Base-by-base conservation (phyloP, 2,797 vertebrate genomes). In the Scyliorhinus canicula region DNA sequence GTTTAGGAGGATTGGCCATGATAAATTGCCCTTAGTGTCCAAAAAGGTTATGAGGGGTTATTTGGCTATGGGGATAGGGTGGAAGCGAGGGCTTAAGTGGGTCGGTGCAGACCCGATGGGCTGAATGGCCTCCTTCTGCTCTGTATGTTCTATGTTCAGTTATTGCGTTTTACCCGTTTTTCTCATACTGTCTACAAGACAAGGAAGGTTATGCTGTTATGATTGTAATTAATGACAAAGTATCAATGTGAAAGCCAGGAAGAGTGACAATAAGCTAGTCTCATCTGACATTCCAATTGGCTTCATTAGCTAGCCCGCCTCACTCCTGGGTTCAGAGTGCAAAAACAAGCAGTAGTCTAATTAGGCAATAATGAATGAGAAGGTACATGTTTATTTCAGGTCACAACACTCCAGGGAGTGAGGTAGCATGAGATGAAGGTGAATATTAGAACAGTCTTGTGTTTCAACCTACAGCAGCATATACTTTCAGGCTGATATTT, bases 331-430 rank as follows among this genome's bases (percentile, higher is more conserved):
- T 50, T 52, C 93, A 93, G 40, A 71, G 65, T 93, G 44, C 93
- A 93, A 50, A 50, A 93, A 1, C 6, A 52, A 93, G 67, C 47
- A 71, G 65, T 93, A 16, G 44, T 11, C 93, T 93, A 93, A 93
- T 93, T 71, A 93, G 93, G 93, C 44, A 93, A 93, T 93, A 93
- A 71, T 93, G 93, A 93, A 93, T 93, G 65, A 93, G 67, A 93
- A 93, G 60, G 90, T 47, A 21, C 60, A 93, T 71, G 69, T 71
- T 71, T 71, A 93, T 93, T 93, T 50, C 67, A 93, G 93, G 93
- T 50, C 50, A 50, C 67, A 93, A 28, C 67, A 71, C 93, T 31
- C 93, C 1, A 21, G 93, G 67, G 93, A 93, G 28, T 71, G 47
- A 35, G 44, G 63, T 52, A 67, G 67, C 93, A 71, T 52, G 28